Percentiles rank a stretch among this genome's conserved stretches.
Conservation (phyloP, 2,888 invertebrate genomes). For the Callosobruchus maculatus region DNA sequence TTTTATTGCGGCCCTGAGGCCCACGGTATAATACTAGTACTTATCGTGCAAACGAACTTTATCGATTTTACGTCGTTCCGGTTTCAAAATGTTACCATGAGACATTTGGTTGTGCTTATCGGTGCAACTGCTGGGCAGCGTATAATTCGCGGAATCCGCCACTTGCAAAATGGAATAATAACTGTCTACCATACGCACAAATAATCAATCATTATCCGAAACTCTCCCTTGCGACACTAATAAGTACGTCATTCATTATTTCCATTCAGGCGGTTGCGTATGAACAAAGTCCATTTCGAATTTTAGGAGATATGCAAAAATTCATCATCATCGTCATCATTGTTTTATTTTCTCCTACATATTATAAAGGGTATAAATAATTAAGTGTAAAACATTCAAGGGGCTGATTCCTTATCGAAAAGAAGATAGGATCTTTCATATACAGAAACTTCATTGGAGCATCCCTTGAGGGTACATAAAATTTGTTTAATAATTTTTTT, state of each 20-base stretch:
- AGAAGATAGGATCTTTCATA: too few relatives aligned
- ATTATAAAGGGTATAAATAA: too few relatives aligned
- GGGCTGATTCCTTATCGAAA: too few relatives aligned
- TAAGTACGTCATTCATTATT: neutral
- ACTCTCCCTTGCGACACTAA: neutral
- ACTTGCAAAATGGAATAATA: neutral
- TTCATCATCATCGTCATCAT: too few relatives aligned
- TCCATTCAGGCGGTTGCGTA: neutral
- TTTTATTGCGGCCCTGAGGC: neutral
- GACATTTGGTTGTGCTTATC: neutral
- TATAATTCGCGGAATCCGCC: neutral
- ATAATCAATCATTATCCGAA: neutral
- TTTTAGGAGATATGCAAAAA: too few relatives aligned
- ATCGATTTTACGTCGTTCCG: neutral
- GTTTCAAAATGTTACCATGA: neutral
- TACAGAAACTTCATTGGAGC: too few relatives aligned
- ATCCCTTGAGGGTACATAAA: too few relatives aligned
- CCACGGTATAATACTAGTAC: neutral
- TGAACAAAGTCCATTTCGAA: too few relatives aligned
- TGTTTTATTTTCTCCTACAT: too few relatives aligned
- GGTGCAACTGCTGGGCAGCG: neutral
- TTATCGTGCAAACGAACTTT: neutral
- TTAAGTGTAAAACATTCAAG: too few relatives aligned
- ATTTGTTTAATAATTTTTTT: too few relatives aligned
- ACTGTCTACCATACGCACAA: neutral